Evolutionary conservation across 2,888 invertebrate genomes (phyloP), one percentile per base, ranked within the genome.

Genomic region (Eubasilissa splendida): DNA sequence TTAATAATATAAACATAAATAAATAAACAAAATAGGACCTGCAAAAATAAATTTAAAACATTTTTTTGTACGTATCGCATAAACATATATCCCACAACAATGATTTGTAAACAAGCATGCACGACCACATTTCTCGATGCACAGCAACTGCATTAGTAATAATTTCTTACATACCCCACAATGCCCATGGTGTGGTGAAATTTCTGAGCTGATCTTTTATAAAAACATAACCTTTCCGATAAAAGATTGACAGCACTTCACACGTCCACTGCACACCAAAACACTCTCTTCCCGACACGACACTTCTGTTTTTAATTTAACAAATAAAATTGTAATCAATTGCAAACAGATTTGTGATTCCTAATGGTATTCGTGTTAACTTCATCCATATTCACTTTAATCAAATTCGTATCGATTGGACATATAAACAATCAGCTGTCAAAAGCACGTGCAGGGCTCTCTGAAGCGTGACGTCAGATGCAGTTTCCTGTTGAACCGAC

Each of bases 401-500:
- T 53, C 12, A 58, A 56, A 58, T 56, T 78, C 59, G 52, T 33
- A 31, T 52, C n/a, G 53, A 14, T 42, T 58, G 22, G 52, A 12
- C n/a, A 53, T 73, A 33, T 63, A 52, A 73, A 77, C 80, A 77
- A 77, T 42, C 71, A 80, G 71, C 76, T 80, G 80, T 80, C 80
- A 80, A 80, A 80, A 77, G 80, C 80, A 80, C 80, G 80, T 80
- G 80, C 71, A 63, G 58, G 33, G 58, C 53, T 42, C 73, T 68
- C 22, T 42, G 65, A 70, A 8, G 77, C 65, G 65, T 65, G 65
- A 65, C 33, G 56, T n/a, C 71, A n/a, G 56, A 50, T 78, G 59
- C 77, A 78, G 77, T 78, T 78, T 78, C 71, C 77, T 78, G 76
- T 76, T 52, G 65, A 58, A 79, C 68, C 80, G 80, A 73, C 80